Base-by-base conservation (phyloP, 2,888 invertebrate genomes). In the Ochlodes sylvanus region DNA sequence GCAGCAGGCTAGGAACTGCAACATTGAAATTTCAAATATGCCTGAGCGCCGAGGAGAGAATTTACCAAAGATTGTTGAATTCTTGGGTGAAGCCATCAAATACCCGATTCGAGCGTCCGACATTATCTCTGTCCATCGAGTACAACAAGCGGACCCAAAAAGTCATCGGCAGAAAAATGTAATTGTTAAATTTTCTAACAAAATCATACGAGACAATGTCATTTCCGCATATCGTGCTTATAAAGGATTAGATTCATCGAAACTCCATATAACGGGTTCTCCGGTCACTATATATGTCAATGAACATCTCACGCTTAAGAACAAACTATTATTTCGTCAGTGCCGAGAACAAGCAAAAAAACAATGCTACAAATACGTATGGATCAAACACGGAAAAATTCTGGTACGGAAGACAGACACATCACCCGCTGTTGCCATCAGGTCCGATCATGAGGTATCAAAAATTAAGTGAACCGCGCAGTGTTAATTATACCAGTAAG, bases 1-100 rank as follows among this genome's bases (percentile, higher is more conserved):
- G 44, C 72, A 72, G 17, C 70, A 70, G 14, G 65, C 69, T 0
- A 38, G 72, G 15, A 58, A 52, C 7, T 66, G 60, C 14, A 72
- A 72, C 41, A 54, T 72, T 19, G 69, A 72, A 65, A 72, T 72
- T 4, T 57, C 42, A 14, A 72, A n/a, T n/a, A n/a, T n/a, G 21
- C 72, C 72, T n/a, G 72, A 72, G 17, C 58, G 54, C 17, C 58
- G 60, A 21, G 27, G 50, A 41, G 69, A 69, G 52, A 69, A 69
- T 17, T 32, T 69, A 7, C 15, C 52, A 15, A 50, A 42, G 7
- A 52, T 63, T 38, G n/a, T 68, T 7, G 63, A 63, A 50, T 15
- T 42, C 17, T 44, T 68, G n/a, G 58, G 52, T 55, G 38, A 27
- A 12, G 15, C 17, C 12, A 52, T 68, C 21, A 66, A 60, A 21